Conservation (phyloP, 2,113 vertebrate species). For the Nymphicus hollandicus region DNA sequence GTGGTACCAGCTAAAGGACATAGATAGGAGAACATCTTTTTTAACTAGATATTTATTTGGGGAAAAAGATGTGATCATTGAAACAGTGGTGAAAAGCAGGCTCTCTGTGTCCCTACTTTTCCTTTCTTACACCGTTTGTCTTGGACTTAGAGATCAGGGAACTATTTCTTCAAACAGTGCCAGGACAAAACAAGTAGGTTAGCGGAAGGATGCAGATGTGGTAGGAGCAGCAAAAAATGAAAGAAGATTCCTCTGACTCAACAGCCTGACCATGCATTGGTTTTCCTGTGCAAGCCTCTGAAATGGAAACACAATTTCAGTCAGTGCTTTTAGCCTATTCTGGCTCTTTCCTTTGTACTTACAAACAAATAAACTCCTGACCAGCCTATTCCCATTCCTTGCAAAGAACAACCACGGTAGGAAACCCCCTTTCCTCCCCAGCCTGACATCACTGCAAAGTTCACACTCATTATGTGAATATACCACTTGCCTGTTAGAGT, state of each 20-base stretch:
- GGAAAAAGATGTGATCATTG: neutral
- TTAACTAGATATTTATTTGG: neutral
- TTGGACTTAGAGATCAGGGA: neutral
- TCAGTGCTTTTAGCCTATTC: neutral
- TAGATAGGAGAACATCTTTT: neutral
- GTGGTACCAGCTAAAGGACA: neutral
- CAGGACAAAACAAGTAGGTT: neutral
- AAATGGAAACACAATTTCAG: neutral
- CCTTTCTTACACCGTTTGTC: neutral
- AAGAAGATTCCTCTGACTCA: neutral
- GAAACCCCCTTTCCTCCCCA: neutral
- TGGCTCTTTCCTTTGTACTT: neutral
- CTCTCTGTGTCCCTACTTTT: neutral
- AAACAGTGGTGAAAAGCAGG: neutral
- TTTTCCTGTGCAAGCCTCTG: neutral
- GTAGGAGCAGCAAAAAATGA: neutral
- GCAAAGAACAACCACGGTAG: neutral
- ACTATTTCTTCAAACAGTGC: neutral
- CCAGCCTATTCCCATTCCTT: accelerated
- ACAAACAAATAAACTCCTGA: neutral
- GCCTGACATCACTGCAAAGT: neutral
- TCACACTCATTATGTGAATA: accelerated
- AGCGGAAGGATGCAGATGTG: neutral
- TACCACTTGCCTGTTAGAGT: neutral
- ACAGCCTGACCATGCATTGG: neutral